A percentile compares a stretch with the other conserved stretches of the same genome.
Conservation (phyloP, 2,113 vertebrate genomes). For the Castor canadensis region DNA sequence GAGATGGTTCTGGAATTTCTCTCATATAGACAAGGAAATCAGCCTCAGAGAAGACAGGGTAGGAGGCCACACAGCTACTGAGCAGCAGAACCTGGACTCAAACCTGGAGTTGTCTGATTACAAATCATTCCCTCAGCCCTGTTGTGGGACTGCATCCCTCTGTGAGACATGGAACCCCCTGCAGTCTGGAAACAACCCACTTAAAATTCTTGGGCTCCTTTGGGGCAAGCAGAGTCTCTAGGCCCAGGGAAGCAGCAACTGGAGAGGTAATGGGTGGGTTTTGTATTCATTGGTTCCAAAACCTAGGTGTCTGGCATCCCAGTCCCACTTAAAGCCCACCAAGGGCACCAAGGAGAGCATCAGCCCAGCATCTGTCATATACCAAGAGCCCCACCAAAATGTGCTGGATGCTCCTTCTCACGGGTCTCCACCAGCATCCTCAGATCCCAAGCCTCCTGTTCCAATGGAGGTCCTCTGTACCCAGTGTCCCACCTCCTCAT, state of each 20-base stretch:
- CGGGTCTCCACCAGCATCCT: background rate
- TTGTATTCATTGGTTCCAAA: background rate
- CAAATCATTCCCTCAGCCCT: accelerated
- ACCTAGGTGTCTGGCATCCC: background rate
- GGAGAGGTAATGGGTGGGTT: accelerated
- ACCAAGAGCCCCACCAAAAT: accelerated
- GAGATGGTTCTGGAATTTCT: background rate
- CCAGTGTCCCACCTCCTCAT: accelerated
- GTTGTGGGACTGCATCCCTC: background rate
- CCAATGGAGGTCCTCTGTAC: background rate
- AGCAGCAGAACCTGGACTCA: background rate
- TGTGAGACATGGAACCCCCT: background rate
- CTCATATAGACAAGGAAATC: background rate
- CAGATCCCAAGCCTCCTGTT: background rate
- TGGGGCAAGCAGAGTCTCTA: background rate
- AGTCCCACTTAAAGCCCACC: background rate
- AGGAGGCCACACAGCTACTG: accelerated
- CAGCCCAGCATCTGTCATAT: background rate
- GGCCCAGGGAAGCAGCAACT: background rate
- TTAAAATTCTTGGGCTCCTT: background rate
- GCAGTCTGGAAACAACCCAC: background rate
- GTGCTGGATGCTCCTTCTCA: background rate
- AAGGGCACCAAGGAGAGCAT: background rate
- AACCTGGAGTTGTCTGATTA: background rate
- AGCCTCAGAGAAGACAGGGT: background rate